Base-by-base conservation (phyloP, 92 coral and sea anemone species). In the Meandrina meandrites region DNA sequence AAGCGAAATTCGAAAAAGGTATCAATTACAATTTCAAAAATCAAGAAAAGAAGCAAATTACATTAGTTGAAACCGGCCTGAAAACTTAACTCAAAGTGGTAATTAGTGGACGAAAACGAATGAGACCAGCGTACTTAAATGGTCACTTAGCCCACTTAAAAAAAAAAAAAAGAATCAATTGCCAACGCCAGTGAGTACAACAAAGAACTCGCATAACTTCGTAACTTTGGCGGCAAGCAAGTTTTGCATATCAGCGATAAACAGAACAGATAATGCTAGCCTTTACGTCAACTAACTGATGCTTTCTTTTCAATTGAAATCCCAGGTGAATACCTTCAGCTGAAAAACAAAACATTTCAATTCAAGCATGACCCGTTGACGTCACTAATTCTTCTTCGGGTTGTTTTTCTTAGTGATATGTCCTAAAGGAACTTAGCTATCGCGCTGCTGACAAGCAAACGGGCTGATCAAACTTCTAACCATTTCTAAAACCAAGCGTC, bases 281-380 rank as follows among this genome's bases (percentile, higher is more conserved):
- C 79, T 51, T 74, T 84, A 54, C 87, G 87, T 74, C 87, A 84
- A 72, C 76, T 68, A 84, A 18, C 40, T n/a, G n/a, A 42, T 37
- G 51, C 78, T 73, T 84, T 84, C 87, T 84, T 84, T 83, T 73
- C 80, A 74, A 54, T 56, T 56, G 57, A 67, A 82, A n/a, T 76
- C 82, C 82, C 82, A 8, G 18, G 62, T 66, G 81, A 85, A 64
- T 76, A 37, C 28, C 67, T 60, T 21, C 10, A 30, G 3, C 21
- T 0, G 62, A 27, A 19, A 62, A 62, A 76, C 62, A 62, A 76
- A 85, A 85, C 62, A 35, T 34, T 47, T 76, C 87, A 76, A 78
- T 57, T 78, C 88, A 76, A 64, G 88, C 88, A 78, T 76, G 81
- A 85, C 82, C 30, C 10, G 18, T 30, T 85, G 88, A 85, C 88